Base-by-base conservation (phyloP, 2,888 invertebrate genomes). In the Andrena bicolor region DNA sequence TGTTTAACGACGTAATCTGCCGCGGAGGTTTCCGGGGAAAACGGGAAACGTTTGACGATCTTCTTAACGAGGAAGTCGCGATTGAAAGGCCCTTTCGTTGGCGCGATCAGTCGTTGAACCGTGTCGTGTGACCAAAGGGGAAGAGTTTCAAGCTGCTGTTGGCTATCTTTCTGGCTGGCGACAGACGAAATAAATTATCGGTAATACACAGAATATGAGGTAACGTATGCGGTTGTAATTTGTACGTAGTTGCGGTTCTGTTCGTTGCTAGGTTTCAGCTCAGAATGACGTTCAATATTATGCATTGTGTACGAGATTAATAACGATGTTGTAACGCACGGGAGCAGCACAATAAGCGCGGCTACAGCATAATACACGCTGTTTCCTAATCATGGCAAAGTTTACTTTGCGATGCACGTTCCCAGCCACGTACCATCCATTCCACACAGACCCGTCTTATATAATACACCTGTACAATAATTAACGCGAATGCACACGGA, bases 1-100 rank as follows among this genome's bases (percentile, higher is more conserved):
- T 69, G 73, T 76, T 87, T 80, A 83, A 85, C 87, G 72, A 83
- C 81, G 81, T 82, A 71, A 85, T 85, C 83, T 69, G 23, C 13
- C 13, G 53, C 49, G 56, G 75, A 73, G 72, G 51, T 64, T 60
- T 41, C 41, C 56, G 26, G 35, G 58, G 8, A 76, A 65, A 75
- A 51, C 26, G 28, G 49, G 49, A 48, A 30, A 73, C 20, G 49
- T 48, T 74, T 60, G 66, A 75, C 48, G 48, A 69, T 75, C 53
- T 30, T 35, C 20, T 8, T 16, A 60, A 20, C 61, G 77, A 65
- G 68, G 48, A 58, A 23, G 60, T 71, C 49, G 30, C 60, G 61
- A 69, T 20, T 51, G 28, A 53, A 28, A 5, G 64, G 8, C 10
- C 7, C 28, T n/a, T 35, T 53, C 41, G 41, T 30, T 49, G 8